Evolutionary conservation across 2,797 vertebrate genomes (phyloP).

Genomic region (Pseudochirops corinnae): DNA sequence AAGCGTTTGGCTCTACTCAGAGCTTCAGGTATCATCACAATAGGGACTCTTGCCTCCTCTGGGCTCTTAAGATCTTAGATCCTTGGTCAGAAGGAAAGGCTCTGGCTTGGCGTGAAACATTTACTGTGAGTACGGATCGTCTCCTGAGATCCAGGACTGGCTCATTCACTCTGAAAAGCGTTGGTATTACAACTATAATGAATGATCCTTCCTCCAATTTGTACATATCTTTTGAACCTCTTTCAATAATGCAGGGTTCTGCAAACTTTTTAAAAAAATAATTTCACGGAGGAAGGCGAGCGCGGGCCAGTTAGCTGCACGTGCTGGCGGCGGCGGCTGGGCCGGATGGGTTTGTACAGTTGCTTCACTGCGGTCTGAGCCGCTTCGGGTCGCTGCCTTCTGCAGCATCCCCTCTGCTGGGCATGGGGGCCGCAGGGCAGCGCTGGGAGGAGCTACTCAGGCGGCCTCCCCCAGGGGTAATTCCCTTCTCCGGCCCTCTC

Average conservation of each 20-base stretch:
- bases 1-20: not conserved
- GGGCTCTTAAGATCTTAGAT: not conserved
- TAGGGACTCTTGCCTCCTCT: not conserved
- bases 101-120: not conserved
- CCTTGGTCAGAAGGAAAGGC: not conserved
- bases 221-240: not conserved
- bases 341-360: conserved; percentile 54
- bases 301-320: not conserved
- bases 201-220: not conserved
- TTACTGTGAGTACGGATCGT: not conserved
- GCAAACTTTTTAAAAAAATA: not conserved
- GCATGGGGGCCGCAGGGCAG: not conserved
- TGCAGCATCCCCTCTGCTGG: not conserved
- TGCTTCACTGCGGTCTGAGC: not conserved
- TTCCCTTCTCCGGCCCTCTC: too few species aligned
- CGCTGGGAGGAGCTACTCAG: conserved; percentile 48
- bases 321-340: not conserved
- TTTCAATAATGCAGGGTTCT: not conserved
- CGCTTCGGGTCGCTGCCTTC: not conserved
- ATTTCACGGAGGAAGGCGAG: not conserved
- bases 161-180: not conserved
- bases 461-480: conserved; percentile 20
- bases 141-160: not conserved
- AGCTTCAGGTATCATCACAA: not conserved
- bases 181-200: not conserved